Evolutionary conservation across 2,888 invertebrate genomes (phyloP).

Genomic region (Lissocephala sabroskyi): DNA sequence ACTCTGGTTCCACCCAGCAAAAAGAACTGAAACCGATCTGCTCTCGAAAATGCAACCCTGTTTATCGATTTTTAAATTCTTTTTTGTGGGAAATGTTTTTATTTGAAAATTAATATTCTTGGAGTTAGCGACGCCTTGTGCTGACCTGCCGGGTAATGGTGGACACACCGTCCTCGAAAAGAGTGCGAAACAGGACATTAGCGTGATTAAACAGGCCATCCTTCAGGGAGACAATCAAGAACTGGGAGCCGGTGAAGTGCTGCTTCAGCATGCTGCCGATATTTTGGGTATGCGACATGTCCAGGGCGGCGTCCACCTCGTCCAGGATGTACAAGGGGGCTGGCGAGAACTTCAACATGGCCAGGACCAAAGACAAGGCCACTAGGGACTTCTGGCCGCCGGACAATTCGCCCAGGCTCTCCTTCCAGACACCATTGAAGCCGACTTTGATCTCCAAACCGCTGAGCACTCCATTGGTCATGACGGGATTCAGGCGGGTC

Average conservation of each 20-base stretch:
- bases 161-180: conserved; percentile 96
- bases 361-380: conserved; percentile 94
- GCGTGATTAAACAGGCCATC: conserved; percentile 99
- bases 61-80: not conserved
- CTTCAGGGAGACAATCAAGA: conserved; percentile 97
- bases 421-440: conserved; percentile 96
- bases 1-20: no score
- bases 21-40: no score
- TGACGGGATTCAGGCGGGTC: conserved; percentile 83
- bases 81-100: not conserved
- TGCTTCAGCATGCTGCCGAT: conserved; percentile 95
- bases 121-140: conserved; percentile 15
- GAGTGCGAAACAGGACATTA: conserved; percentile 95
- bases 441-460: conserved; percentile 94
- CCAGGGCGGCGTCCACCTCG: conserved; percentile 98
- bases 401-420: conserved; percentile 94
- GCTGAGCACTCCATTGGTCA: conserved; percentile 74
- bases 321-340: conserved; percentile 99
- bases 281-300: conserved; percentile 98
- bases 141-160: conserved; percentile 81
- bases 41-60: not conserved
- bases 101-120: not conserved
- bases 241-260: conserved; percentile 94
- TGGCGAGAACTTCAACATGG: conserved; percentile 97
- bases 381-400: conserved; percentile 98